A percentile compares a stretch with the other conserved stretches of the same genome.
Conservation (phyloP, 2,797 vertebrate species). For the Trematomus bernacchii region DNA sequence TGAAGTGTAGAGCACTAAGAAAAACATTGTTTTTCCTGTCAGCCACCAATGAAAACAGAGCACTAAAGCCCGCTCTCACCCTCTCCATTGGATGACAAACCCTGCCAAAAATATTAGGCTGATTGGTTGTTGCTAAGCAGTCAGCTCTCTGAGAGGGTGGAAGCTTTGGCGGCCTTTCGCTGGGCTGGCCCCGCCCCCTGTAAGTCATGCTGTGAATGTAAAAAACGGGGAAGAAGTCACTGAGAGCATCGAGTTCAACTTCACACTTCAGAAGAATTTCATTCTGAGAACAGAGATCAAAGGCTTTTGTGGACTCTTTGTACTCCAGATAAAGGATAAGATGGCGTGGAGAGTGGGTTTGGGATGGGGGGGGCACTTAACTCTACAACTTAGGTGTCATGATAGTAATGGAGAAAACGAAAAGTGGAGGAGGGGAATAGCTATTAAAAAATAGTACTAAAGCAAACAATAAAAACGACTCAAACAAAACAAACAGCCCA, state of each 20-base stretch:
- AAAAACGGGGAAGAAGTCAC: conserved; percentile 70
- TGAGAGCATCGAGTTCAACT: conserved; percentile 74
- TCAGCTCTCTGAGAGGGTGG: conserved; percentile 81
- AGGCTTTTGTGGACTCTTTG: conserved; percentile 68
- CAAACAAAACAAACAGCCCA: conserved; percentile 63
- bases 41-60: conserved; percentile 77
- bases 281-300: conserved; percentile 68
- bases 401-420: conserved; percentile 47
- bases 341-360: background rate
- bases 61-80: conserved; percentile 67
- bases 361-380: conserved; percentile 34
- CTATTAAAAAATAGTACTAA: conserved; percentile 38
- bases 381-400: conserved; percentile 63
- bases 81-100: conserved; percentile 79
- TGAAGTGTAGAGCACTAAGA: conserved; percentile 52
- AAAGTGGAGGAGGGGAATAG: background rate
- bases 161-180: conserved; percentile 64
- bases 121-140: conserved; percentile 92
- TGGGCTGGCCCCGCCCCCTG: conserved; percentile 55
- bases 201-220: conserved; percentile 69
- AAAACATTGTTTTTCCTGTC: conserved; percentile 75
- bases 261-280: conserved; percentile 59
- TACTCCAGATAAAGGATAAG: conserved; percentile 66
- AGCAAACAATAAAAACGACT: conserved; percentile 47
- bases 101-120: conserved; percentile 86